A percentile compares a stretch with the other conserved stretches of the same genome.
Conservation (phyloP, 64 coral and sea anemone species). For the Acropora yongei region DNA sequence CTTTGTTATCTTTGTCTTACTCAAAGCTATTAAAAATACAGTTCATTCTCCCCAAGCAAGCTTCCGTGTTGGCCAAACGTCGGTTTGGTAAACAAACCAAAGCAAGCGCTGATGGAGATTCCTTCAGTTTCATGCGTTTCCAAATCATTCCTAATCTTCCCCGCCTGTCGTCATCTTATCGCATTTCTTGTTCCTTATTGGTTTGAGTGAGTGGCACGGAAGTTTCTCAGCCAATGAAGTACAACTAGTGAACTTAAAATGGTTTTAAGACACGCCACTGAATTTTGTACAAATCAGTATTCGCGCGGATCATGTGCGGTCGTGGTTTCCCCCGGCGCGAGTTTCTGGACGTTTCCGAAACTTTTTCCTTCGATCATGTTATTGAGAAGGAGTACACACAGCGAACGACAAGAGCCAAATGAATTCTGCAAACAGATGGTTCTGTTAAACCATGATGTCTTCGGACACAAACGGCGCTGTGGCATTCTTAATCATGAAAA, state of each 20-base stretch:
- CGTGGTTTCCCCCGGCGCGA: too few species aligned
- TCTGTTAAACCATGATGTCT: background rate
- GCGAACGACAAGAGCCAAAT: background rate
- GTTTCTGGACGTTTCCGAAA: background rate
- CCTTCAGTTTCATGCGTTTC: background rate
- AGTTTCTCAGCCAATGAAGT: background rate
- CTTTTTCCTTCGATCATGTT: background rate
- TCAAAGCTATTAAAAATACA: background rate
- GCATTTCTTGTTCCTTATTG: background rate
- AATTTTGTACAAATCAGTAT: too few species aligned
- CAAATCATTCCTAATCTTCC: too few species aligned
- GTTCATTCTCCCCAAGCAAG: background rate
- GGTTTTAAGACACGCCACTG: background rate
- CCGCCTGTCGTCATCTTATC: background rate
- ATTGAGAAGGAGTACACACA: background rate
- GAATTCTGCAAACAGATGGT: background rate
- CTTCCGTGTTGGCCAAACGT: background rate
- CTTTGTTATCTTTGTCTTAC: background rate
- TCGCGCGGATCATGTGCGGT: background rate
- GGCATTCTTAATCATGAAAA: too few species aligned
- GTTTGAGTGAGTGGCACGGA: too few species aligned
- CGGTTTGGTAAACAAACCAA: background rate
- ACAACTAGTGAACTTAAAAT: background rate
- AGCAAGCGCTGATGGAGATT: background rate
- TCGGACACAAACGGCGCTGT: background rate